Conservation (phyloP, 2,888 invertebrate species). For the Volucella inanis region DNA sequence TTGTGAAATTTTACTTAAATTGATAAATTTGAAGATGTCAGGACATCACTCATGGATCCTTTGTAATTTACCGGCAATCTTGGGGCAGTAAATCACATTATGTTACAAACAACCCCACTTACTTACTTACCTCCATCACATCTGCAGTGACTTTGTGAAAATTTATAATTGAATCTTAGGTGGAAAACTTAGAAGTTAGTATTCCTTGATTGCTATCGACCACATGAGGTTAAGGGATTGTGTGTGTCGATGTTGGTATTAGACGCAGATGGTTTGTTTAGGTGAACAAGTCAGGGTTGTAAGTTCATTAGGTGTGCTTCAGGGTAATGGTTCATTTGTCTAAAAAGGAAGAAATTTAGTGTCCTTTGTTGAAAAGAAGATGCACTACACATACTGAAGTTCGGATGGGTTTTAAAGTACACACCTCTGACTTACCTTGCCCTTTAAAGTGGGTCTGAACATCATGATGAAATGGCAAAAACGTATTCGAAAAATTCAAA, state of each 20-base stretch:
- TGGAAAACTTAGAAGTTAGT: slow-evolving; percentile 72
- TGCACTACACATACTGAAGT: too few species aligned
- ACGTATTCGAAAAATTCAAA: slow-evolving; percentile 16
- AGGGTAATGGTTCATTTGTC: slow-evolving; percentile 16
- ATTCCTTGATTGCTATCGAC: slow-evolving; percentile 71
- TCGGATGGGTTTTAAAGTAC: too few species aligned
- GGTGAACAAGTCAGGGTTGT: slow-evolving; percentile 33
- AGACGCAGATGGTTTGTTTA: slow-evolving; percentile 62
- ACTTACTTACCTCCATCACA: slow-evolving; percentile 25
- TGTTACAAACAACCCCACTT: slow-evolving; percentile 69
- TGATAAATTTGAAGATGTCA: slow-evolving; percentile 68
- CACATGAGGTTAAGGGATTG: slow-evolving; percentile 50
- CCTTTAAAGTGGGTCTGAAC: too few species aligned
- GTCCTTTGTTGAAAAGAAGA: too few species aligned
- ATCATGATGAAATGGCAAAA: not conserved
- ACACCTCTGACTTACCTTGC: too few species aligned
- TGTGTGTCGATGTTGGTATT: not conserved
- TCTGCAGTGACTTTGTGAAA: slow-evolving; percentile 66
- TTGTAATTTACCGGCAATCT: slow-evolving; percentile 46
- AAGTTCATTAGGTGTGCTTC: slow-evolving; percentile 65
- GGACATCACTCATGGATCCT: slow-evolving; percentile 47
- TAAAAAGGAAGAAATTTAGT: slow-evolving; percentile 1
- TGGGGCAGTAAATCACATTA: slow-evolving; percentile 71
- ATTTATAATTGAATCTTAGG: slow-evolving; percentile 75
- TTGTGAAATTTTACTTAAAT: slow-evolving; percentile 44